Conservation (phyloP, 2,888 invertebrate species). For the Tipula helvola region DNA sequence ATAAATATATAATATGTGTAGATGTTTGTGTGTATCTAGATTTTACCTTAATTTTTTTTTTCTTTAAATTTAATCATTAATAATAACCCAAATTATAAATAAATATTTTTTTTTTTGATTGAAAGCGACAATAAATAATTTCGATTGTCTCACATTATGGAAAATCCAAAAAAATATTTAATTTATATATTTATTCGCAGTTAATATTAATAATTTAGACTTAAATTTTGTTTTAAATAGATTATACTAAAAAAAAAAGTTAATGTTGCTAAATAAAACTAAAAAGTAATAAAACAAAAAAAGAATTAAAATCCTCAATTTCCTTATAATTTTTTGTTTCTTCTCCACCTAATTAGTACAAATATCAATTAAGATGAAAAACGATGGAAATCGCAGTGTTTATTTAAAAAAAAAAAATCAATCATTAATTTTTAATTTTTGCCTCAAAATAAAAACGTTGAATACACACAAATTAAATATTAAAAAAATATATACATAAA, state of each 20-base stretch:
- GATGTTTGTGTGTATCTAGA: neutral
- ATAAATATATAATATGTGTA: neutral
- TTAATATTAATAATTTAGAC: neutral
- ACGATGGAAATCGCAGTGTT: neutral
- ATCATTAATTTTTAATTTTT: neutral
- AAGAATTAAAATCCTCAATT: neutral
- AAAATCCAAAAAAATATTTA: neutral
- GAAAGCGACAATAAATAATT: neutral
- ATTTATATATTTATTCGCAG: neutral
- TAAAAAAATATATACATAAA: neutral
- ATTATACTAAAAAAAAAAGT: neutral
- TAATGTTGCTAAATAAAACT: neutral
- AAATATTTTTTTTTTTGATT: neutral
- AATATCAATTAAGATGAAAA: neutral
- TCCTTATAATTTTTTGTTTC: neutral
- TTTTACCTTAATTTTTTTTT: neutral
- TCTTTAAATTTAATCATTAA: neutral
- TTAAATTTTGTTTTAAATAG: neutral
- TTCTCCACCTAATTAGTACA: neutral
- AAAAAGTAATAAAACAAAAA: neutral
- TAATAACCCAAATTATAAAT: neutral
- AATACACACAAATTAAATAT: neutral
- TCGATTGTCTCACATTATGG: neutral
- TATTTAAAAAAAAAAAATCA: neutral
- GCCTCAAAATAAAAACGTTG: neutral